Conservation (phyloP, 2,113 vertebrate genomes). For the Etheostoma cragini region DNA sequence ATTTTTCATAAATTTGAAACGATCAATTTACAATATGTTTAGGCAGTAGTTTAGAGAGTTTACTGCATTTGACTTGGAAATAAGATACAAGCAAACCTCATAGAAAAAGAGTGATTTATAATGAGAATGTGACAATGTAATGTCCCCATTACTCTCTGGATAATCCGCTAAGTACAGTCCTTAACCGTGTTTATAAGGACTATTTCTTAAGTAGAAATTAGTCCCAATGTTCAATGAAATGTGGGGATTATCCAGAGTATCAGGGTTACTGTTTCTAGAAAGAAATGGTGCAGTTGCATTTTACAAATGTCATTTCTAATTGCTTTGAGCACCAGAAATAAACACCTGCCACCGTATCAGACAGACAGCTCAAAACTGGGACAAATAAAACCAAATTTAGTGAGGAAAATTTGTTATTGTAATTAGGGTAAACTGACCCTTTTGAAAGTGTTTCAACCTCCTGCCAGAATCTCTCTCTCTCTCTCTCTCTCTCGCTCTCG, state of each 20-base stretch:
- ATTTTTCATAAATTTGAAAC: background rate
- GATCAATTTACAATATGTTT: background rate
- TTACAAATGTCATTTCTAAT: background rate
- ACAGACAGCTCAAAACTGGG: constrained; percentile 6
- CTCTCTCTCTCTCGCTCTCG: constrained; percentile 5
- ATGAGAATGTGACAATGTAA: background rate
- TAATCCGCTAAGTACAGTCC: background rate
- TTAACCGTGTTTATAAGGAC: background rate
- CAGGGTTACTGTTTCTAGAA: background rate
- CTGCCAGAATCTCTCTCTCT: constrained; percentile 24
- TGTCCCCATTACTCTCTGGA: no score
- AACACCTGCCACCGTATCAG: background rate
- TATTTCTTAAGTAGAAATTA: background rate
- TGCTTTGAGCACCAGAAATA: background rate
- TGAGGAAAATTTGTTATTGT: constrained; percentile 30
- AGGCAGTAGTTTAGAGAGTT: background rate
- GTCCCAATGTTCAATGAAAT: background rate
- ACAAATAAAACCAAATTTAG: constrained; percentile 19
- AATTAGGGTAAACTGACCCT: constrained; percentile 18
- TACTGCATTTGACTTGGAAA: background rate
- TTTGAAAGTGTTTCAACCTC: constrained; percentile 24
- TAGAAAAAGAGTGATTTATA: background rate
- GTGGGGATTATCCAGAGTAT: background rate
- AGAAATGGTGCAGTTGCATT: background rate
- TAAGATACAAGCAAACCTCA: background rate